These are phyloP conservation scores for Isichthys henryi DNA, from an alignment of 2,113 vertebrate species.

Conservation along the genomic window DNA sequence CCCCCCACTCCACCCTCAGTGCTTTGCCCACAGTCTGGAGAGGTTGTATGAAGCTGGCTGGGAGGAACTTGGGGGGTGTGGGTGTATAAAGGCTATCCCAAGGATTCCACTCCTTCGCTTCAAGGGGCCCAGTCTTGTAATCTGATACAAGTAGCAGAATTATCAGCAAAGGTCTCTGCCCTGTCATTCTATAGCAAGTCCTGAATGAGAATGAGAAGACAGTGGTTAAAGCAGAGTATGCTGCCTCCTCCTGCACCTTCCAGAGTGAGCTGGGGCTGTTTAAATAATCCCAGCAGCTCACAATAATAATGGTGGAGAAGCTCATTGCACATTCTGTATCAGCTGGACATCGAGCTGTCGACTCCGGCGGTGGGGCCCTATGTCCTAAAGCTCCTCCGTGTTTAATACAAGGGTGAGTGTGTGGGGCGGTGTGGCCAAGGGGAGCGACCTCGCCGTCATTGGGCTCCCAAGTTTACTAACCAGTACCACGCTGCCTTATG, in stretches of 20 bases:
- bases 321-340: slow-evolving; percentile 8
- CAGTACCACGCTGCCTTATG: background rate
- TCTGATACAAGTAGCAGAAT: background rate
- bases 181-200: background rate
- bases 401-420: background rate
- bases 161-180: background rate
- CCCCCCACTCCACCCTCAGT: too few relatives aligned
- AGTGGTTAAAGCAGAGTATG: background rate
- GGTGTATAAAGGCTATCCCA: background rate
- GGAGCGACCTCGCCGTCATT: background rate
- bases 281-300: slow-evolving; percentile 7
- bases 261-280: background rate
- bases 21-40: background rate
- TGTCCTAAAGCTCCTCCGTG: background rate
- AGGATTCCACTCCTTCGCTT: background rate
- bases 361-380: background rate
- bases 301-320: slow-evolving; percentile 7
- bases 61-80: slow-evolving; percentile 29
- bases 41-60: slow-evolving; percentile 54
- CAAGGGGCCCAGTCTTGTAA: background rate
- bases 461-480: background rate
- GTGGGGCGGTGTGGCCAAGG: background rate
- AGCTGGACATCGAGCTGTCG: background rate
- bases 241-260: background rate
- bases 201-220: background rate